Percentiles rank a stretch among this genome's conserved stretches.
These are phyloP conservation scores for Acanthopagrus latus DNA, from an alignment of 2,797 vertebrate genomes.

Conservation along the genomic window DNA sequence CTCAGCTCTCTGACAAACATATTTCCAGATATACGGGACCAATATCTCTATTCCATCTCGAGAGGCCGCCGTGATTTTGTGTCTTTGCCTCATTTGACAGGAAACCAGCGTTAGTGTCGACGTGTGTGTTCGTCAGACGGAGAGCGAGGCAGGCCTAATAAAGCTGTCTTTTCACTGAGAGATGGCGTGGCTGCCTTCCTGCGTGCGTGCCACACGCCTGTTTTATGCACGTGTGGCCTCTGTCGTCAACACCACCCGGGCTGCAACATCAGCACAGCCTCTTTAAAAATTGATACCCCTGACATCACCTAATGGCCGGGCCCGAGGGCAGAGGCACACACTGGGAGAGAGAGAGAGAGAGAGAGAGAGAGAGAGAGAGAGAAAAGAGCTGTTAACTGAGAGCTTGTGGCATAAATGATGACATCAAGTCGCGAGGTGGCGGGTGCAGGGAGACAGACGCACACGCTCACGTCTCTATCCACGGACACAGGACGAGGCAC, in stretches of 20 bases:
- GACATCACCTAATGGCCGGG: slow-evolving; percentile 71
- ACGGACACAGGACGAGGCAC: slow-evolving; percentile 32
- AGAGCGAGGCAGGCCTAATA: slow-evolving; percentile 24
- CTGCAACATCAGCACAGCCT: slow-evolving; percentile 43
- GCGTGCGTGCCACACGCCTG: slow-evolving; percentile 41
- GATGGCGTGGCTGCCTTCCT: slow-evolving; percentile 9
- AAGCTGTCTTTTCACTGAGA: slow-evolving; percentile 5
- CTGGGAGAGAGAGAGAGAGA: neutral
- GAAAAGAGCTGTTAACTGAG: slow-evolving; percentile 9
- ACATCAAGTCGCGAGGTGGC: slow-evolving; percentile 39
- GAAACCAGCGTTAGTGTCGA: neutral
- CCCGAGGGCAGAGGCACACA: slow-evolving; percentile 51
- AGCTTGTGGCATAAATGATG: slow-evolving; percentile 47
- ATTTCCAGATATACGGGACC: neutral
- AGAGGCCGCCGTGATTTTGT: neutral
- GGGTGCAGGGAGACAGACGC: slow-evolving; percentile 31
- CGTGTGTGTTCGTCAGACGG: neutral
- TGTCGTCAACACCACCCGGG: slow-evolving; percentile 24
- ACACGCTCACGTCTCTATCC: slow-evolving; percentile 34
- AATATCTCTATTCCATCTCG: neutral
- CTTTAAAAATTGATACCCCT: slow-evolving; percentile 75
- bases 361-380: neutral
- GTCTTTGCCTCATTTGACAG: slow-evolving; percentile 12
- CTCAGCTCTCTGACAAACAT: slow-evolving; percentile 18
- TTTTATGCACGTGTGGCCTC: slow-evolving; percentile 53